Percentiles rank a stretch among this genome's conserved stretches.
phyloP scores from a whole-genome alignment of 2,113 vertebrate genomes.

The Danionella cerebrum region DNA sequence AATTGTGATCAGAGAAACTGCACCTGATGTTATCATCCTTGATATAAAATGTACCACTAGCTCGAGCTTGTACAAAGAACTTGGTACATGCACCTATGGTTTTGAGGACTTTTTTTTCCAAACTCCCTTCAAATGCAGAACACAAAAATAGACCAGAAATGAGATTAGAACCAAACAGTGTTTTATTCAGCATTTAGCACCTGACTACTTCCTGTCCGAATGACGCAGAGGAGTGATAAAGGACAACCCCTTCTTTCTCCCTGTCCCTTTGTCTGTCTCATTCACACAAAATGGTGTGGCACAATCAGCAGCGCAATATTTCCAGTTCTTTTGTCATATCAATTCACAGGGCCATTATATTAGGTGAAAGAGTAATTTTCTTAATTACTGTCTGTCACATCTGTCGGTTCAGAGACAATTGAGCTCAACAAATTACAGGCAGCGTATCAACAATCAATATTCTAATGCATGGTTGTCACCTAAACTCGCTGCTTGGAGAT shows the following conservation, averaged over 20 bases:
- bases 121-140: constrained; percentile 32
- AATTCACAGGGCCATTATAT: constrained; percentile 9
- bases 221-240: constrained; percentile 10
- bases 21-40: neutral
- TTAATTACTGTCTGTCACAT: constrained; percentile 6
- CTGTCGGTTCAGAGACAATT: neutral
- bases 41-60: neutral
- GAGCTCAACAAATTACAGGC: neutral
- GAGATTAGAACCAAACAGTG: constrained; percentile 23
- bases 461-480: neutral
- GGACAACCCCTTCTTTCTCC: neutral
- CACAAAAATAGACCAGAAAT: constrained; percentile 54
- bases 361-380: neutral
- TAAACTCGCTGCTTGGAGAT: too few relatives aligned
- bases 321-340: neutral
- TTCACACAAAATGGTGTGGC: neutral
- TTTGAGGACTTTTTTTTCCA: constrained; percentile 2
- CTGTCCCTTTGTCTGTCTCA: constrained; percentile 6
- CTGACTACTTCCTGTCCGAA: constrained; percentile 39
- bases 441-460: neutral
- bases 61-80: neutral
- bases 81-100: neutral
- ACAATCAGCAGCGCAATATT: neutral
- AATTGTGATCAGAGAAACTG: neutral
- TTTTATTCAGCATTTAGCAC: constrained; percentile 48